Evolutionary conservation across 2,797 vertebrate species (phyloP).

Genomic region (Danionella dracula): DNA sequence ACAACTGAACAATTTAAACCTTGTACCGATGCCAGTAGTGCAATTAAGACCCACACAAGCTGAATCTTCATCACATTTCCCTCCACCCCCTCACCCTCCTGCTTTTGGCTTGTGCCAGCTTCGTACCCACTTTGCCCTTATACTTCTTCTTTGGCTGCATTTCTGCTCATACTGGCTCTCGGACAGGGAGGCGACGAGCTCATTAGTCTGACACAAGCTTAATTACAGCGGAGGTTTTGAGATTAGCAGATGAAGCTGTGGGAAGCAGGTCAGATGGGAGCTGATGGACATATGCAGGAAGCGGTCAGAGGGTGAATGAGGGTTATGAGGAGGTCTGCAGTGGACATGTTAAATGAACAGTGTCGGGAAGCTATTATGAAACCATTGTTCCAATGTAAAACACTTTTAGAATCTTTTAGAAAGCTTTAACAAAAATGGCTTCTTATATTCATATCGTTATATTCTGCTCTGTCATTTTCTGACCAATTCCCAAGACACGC

Average conservation of each 20-base stretch:
- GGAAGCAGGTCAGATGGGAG: constrained; percentile 6
- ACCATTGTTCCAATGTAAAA: too few species aligned
- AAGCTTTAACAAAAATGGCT: too few species aligned
- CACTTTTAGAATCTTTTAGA: too few species aligned
- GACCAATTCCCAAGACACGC: too few species aligned
- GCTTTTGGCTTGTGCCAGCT: constrained; percentile 33
- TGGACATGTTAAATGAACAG: not conserved
- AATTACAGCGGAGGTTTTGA: constrained; percentile 21
- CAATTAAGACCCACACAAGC: constrained; percentile 63
- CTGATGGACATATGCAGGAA: constrained; percentile 14
- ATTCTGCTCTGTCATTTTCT: too few species aligned
- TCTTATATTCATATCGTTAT: too few species aligned
- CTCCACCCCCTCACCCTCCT: constrained; percentile 41
- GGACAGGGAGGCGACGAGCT: constrained; percentile 32
- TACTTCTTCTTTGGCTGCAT: constrained; percentile 23
- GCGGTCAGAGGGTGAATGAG: constrained; percentile 7
- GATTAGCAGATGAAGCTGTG: constrained; percentile 19
- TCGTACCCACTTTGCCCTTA: not conserved
- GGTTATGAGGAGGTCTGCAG: not conserved
- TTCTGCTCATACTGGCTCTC: constrained; percentile 22
- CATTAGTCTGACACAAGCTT: constrained; percentile 29
- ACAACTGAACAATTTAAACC: constrained; percentile 55
- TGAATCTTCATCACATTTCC: constrained; percentile 48
- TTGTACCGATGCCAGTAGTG: constrained; percentile 65
- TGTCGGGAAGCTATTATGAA: not conserved